Base-by-base conservation (phyloP, 2,888 invertebrate species). In the Drosophila emarginata region DNA sequence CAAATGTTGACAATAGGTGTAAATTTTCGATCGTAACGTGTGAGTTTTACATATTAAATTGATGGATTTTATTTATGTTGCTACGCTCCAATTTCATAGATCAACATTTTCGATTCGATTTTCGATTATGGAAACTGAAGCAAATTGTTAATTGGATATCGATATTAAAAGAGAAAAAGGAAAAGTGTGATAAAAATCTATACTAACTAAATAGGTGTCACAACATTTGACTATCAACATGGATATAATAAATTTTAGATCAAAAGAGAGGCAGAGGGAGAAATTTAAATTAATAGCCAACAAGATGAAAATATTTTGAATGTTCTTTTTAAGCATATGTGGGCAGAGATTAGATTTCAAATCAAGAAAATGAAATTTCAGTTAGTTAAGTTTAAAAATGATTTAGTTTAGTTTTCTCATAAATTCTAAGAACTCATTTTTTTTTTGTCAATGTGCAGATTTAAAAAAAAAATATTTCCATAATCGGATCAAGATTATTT, bases 21-120 rank as follows among this genome's bases (percentile, higher is more conserved):
- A 72, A 71, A 72, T 72, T 71, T 58, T 21, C 18, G 56, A 70
- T 57, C 71, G 36, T 70, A 53, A 71, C 50, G 28, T 45, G 45
- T 45, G 70, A 54, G 58, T 64, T 70, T 64, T 70, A 64, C 71
- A 71, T 71, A 64, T 71, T 71, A 58, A 71, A 50, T 71, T 59
- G 59, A 60, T 64, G 39, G 39, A 64, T 71, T 71, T 70, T 9
- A 23, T 26, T 61, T 65, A 53, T n/a, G 4, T 28, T 28, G 28
- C 28, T 36, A 45, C 56, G 45, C 36, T 51, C 61, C 23, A 39
- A 53, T 51, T 61, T 50, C 36, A 37, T 45, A 36, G 36, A 63
- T 54, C 39, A 18, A 53, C 39, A 40, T 39, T 14, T 28, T 18
- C 32, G 26, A 26, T 26, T 5, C 32, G 11, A 9, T 32, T 32